Base-by-base conservation (phyloP, 1,140 invertebrate species). In the Acromyrmex echinatior region DNA sequence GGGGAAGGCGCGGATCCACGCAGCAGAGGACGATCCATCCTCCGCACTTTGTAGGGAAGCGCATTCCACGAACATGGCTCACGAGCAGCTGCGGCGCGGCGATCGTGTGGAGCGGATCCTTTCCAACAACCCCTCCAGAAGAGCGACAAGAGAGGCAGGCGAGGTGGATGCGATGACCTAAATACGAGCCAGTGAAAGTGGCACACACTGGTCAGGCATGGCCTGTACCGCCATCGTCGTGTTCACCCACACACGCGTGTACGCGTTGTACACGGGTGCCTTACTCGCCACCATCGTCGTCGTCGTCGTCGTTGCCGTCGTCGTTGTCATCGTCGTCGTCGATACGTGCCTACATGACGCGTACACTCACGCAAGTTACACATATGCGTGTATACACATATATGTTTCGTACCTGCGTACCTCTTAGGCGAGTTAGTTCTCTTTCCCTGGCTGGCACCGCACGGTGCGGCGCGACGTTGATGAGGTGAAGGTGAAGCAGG, bases 141-240 rank as follows among this genome's bases (percentile, higher is more conserved):
- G 85, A 87, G 68, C 79, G 84, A 51, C 84, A 45, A 90, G 87
- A 88, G 86, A 81, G 91, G 91, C 88, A 90, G 88, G 88, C 92
- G 87, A 88, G 92, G 89, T 94, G 92, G 93, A 94, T 93, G 92
- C 89, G 94, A 91, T 94, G 95, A 95, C 94, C 95, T 88, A 95
- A 95, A 95, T 95, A 95, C 91, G 89, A 94, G 92, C 90, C 92
- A 95, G 94, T 95, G 95, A 95, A 95, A 95, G 95, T 95, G 92
- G 93, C 93, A 95, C 93, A 95, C 94, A 93, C 90, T 92, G 94
- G 92, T 95, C 94, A 94, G 93, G 93, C 94, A 92, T 92, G 90
- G 93, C 49, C 88, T 92, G 93, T 90, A 88, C 91, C 92, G 90
- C 91, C 91, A 88, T 89, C 74, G 74, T 86, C 91, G 89, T 79